Percentiles rank a stretch among this genome's conserved stretches.
phyloP scores from a whole-genome alignment of 2,113 vertebrate species.

The Ceyx melanurus region DNA sequence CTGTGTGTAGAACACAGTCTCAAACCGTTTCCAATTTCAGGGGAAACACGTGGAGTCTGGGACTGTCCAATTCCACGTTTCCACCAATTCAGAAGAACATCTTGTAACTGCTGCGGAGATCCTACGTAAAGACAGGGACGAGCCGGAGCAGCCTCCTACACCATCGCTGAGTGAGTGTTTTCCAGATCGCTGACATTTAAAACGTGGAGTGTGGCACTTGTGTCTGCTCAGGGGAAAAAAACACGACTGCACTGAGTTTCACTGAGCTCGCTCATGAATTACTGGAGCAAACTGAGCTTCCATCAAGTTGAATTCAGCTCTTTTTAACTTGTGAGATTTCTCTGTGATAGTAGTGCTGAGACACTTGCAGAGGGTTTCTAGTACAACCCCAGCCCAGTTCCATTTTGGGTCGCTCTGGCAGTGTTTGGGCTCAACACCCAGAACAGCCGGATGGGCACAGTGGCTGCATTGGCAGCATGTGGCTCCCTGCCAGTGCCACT shows the following conservation, averaged over 20 bases:
- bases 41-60: constrained; percentile 78
- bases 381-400: fast-evolving
- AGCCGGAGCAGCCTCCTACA: constrained; percentile 64
- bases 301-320: background rate
- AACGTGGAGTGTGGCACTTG: background rate
- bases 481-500: fast-evolving
- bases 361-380: background rate
- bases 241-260: background rate
- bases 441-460: fast-evolving
- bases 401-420: fast-evolving
- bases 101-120: constrained; percentile 18
- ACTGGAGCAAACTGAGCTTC: background rate
- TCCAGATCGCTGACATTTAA: background rate
- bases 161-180: constrained; percentile 75
- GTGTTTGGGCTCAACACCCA: fast-evolving
- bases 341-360: background rate
- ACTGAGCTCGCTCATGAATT: background rate
- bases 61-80: constrained; percentile 79
- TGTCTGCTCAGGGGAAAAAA: background rate
- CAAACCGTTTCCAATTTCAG: background rate
- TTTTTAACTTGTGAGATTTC: background rate
- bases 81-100: constrained; percentile 62
- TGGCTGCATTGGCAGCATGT: background rate
- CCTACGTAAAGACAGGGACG: constrained; percentile 14
- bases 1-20: background rate